Evolutionary conservation across 2,113 vertebrate species (phyloP).

Genomic region (Nycticorax nycticorax): DNA sequence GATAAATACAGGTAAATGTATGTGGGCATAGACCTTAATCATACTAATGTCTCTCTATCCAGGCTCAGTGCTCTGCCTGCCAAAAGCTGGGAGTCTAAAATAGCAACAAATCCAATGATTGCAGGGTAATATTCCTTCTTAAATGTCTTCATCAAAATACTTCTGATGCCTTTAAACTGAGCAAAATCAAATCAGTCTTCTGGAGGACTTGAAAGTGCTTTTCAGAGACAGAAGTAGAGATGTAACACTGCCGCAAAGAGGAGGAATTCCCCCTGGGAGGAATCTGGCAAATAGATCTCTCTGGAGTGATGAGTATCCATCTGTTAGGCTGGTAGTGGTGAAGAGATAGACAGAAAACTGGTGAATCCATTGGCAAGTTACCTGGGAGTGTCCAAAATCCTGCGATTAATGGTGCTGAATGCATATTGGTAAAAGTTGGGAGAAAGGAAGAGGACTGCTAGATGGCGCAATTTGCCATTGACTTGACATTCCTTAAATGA

Average conservation of each 20-base stretch:
- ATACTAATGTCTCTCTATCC: background rate
- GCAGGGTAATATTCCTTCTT: background rate
- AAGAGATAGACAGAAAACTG: background rate
- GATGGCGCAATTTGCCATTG: background rate
- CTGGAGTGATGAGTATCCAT: background rate
- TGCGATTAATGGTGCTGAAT: background rate
- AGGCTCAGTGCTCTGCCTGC: background rate
- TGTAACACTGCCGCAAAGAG: background rate
- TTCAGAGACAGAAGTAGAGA: background rate
- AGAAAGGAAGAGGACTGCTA: background rate
- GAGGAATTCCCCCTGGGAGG: background rate
- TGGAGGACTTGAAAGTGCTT: background rate
- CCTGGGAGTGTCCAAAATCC: background rate
- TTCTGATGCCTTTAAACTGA: background rate
- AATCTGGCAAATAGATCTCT: background rate
- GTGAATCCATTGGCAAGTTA: background rate
- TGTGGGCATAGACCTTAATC: background rate
- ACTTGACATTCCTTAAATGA: background rate
- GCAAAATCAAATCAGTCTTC: background rate
- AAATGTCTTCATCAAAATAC: background rate
- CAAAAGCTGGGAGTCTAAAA: background rate
- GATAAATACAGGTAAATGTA: background rate
- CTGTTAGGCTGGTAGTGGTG: background rate
- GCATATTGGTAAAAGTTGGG: background rate
- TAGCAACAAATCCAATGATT: background rate